phyloP scores from a whole-genome alignment of 2,888 invertebrate species.

The Pyrocoelia pectoralis region DNA sequence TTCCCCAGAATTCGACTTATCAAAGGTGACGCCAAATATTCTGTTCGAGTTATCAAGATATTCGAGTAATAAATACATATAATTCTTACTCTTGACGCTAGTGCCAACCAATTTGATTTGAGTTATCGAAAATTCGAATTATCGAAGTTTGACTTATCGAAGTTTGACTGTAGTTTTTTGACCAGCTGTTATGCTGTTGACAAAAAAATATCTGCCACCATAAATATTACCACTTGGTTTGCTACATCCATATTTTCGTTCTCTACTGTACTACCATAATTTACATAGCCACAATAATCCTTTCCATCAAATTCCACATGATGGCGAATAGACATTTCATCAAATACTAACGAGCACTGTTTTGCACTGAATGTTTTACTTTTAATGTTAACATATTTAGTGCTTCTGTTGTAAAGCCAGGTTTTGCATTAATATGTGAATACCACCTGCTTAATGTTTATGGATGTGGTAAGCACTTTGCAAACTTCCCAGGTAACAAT shows the following conservation, averaged over 20 bases:
- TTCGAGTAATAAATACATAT: no score
- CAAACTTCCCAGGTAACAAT: no score
- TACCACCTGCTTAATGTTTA: constrained; percentile 46
- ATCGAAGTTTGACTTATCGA: no score
- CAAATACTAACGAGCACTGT: constrained; percentile 38
- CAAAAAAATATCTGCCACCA: constrained; percentile 45
- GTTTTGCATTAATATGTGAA: constrained; percentile 44
- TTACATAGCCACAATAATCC: constrained; percentile 46
- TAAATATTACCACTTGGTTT: constrained; percentile 44
- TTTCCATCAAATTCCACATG: constrained; percentile 48
- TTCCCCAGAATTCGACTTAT: no score
- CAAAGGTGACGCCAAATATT: no score
- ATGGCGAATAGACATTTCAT: constrained; percentile 47
- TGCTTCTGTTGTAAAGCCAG: constrained; percentile 47
- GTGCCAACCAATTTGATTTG: no score
- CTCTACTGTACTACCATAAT: constrained; percentile 42
- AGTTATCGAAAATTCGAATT: no score
- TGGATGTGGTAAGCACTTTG: constrained; percentile 43
- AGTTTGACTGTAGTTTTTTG: constrained; percentile 42
- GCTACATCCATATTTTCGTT: constrained; percentile 37
- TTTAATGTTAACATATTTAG: constrained; percentile 40
- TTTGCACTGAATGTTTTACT: constrained; percentile 18
- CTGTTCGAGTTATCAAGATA: no score
- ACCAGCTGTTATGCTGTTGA: constrained; percentile 39
- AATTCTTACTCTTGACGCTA: no score